Base-by-base conservation (phyloP, 2,888 invertebrate genomes). In the Netelia melanura region DNA sequence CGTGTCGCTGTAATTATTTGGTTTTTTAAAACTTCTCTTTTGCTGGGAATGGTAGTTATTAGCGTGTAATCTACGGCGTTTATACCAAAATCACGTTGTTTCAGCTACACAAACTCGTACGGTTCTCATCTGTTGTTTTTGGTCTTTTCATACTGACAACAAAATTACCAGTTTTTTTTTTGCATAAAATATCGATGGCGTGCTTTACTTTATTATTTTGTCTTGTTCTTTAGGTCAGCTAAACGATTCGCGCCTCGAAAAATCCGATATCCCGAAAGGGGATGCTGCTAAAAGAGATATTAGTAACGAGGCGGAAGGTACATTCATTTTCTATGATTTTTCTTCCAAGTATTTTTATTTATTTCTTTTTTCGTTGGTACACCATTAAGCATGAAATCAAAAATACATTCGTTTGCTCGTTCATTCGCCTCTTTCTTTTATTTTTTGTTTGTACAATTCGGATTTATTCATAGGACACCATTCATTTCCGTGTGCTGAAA, bases 301-400 rank as follows among this genome's bases (percentile, higher is more conserved):
- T 91, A 91, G 88, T 91, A 91, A 90, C 91, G 92, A 91, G 86
- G 87, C 87, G 68, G 92, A 93, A 91, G 92, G 93, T 93, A 92
- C 89, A 89, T 91, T 89, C 17, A 88, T 88, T 87, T 85, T 83
- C 87, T 25, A 91, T 89, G 23, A 88, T 88, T 87, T 84, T 83
- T 88, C 17, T 38, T 30, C 2, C 38, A 38, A 38, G 38, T 38
- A 38, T 38, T 38, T 5, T 38, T 38, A 21, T 77, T 82, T 67
- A 52, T 82, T 79, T 81, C 56, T 56, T 62, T 56, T 70, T 44
- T 21, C 70, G 14, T 81, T 70, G 21, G 14, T 54, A 67, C 52
- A 43, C 17, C 67, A 65, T 78, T 79, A 58, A 23, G 83, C 80
- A 85, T 83, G 83, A 75, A n/a, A 76, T 21, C 75, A 70, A 21